Evolutionary conservation across 2,113 vertebrate genomes (phyloP).

Genomic region (Mobula birostris): DNA sequence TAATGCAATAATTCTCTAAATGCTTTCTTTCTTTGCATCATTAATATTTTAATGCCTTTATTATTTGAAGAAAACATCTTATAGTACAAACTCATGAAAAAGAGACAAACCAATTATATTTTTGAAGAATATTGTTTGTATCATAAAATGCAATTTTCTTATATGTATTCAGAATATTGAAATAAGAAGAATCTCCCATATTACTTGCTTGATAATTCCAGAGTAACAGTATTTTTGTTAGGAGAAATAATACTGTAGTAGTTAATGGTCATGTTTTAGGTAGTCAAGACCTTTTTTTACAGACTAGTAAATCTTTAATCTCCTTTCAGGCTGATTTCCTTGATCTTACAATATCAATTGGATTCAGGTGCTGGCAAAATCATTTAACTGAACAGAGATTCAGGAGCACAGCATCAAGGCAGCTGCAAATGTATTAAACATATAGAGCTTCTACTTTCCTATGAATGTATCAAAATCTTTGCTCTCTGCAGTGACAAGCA

Average conservation of each 20-base stretch:
- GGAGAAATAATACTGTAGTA: not conserved
- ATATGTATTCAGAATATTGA: not conserved
- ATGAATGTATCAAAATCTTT: no score
- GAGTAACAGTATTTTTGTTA: not conserved
- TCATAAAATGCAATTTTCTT: not conserved
- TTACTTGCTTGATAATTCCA: not conserved
- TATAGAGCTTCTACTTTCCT: no score
- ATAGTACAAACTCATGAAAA: not conserved
- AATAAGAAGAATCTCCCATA: not conserved
- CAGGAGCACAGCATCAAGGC: no score
- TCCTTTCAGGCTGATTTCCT: not conserved
- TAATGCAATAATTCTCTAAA: not conserved
- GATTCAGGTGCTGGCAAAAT: no score
- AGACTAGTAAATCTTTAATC: not conserved
- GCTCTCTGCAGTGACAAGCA: no score
- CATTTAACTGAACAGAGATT: no score
- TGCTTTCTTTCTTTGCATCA: not conserved
- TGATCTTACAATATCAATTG: not conserved
- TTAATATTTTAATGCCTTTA: not conserved
- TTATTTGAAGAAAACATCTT: not conserved
- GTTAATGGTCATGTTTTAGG: not conserved
- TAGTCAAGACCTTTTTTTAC: not conserved
- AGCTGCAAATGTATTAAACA: no score
- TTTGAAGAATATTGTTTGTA: not conserved
- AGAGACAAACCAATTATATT: not conserved